These are phyloP conservation scores for Caenorhabditis uteleia DNA, from an alignment of 2,888 invertebrate species.

Conservation along the genomic window DNA sequence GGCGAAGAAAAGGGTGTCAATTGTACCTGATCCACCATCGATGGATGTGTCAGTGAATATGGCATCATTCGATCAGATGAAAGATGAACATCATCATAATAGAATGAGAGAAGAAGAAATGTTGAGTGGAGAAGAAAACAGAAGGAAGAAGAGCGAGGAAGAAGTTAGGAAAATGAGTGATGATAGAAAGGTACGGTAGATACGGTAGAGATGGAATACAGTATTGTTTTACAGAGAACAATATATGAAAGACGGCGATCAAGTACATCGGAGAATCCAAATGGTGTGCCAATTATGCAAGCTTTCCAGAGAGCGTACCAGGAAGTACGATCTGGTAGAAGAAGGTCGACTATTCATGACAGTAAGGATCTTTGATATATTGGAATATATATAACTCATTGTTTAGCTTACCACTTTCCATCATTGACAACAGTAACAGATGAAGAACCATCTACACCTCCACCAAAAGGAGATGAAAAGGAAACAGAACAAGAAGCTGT, in stretches of 20 bases:
- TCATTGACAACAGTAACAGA: slow-evolving; percentile 29
- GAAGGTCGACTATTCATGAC: slow-evolving; percentile 35
- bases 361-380: slow-evolving; percentile 13
- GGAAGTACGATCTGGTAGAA: slow-evolving; percentile 42
- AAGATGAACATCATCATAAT: slow-evolving; percentile 52
- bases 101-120: slow-evolving; percentile 46
- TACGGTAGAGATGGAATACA: slow-evolving; percentile 7
- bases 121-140: slow-evolving; percentile 13
- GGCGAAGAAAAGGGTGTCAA: slow-evolving; percentile 55
- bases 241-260: slow-evolving; percentile 40
- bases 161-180: slow-evolving; percentile 46
- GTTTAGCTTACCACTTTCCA: slow-evolving; percentile 37
- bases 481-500: slow-evolving; percentile 1
- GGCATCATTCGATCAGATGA: slow-evolving; percentile 50
- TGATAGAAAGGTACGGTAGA: too few species aligned
- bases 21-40: slow-evolving; percentile 57
- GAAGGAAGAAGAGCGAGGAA: slow-evolving; percentile 41
- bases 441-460: slow-evolving; percentile 11
- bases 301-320: slow-evolving; percentile 57
- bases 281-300: slow-evolving; percentile 56
- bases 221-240: too few species aligned
- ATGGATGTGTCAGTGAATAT: slow-evolving; percentile 55
- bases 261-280: slow-evolving; percentile 46
- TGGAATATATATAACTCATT: not conserved
- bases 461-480: slow-evolving; percentile 21